These are phyloP conservation scores for Conomelus anceps DNA, from an alignment of 2,888 invertebrate species.

Conservation along the genomic window DNA sequence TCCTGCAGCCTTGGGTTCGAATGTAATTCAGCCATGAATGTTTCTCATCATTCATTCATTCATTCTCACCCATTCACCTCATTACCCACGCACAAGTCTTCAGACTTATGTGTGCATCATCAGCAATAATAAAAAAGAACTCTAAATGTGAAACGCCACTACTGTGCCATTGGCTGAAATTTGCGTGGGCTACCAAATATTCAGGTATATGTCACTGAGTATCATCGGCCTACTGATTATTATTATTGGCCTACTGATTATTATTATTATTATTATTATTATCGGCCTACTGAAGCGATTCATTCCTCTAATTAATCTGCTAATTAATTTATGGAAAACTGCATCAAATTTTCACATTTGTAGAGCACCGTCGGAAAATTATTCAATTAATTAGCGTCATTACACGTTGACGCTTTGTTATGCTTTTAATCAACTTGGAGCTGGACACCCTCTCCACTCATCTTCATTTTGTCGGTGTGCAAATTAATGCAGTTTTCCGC, in stretches of 20 bases:
- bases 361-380: not conserved
- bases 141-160: no score
- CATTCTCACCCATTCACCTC: no score
- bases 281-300: not conserved
- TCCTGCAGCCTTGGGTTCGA: no score
- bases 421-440: not conserved
- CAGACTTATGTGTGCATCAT: no score
- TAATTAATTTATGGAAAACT: not conserved
- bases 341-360: not conserved
- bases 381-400: not conserved
- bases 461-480: not conserved
- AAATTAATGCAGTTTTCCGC: not conserved
- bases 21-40: no score
- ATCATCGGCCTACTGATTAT: not conserved
- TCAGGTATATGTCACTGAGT: not conserved
- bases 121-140: no score
- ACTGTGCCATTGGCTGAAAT: no score
- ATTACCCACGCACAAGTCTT: no score
- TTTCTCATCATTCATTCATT: no score
- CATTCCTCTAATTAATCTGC: not conserved
- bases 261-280: no score
- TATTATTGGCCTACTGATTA: no score
- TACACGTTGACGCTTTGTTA: not conserved
- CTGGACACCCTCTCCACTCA: not conserved
- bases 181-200: not conserved